Evolutionary conservation across 1,140 invertebrate species (phyloP), one percentile per base, ranked within the genome.

Genomic region (Holotrichia oblita): DNA sequence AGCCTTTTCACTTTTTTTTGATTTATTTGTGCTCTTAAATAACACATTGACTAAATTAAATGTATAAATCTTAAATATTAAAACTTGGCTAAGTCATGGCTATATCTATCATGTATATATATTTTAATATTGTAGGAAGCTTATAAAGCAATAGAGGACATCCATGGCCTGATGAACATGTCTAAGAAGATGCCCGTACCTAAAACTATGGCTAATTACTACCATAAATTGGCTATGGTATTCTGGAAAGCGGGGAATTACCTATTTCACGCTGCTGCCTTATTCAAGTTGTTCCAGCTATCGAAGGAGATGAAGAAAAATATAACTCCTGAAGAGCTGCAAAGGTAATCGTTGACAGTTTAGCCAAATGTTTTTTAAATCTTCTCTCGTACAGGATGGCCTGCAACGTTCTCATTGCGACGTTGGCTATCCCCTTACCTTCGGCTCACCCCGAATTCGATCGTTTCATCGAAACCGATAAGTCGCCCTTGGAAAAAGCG

Each of bases 221-320:
- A 98, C 85, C 96, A 98, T 82, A 99, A 99, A 86, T 87, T 99
- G 14, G 96, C 98, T 0, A 93, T 99, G 86, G 98, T 99, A 0
- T 99, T 99, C 87, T 99, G 97, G 94, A 99, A 99, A 87, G 97
- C 98, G 48, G 98, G 97, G 0, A 99, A 99, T 87, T 95, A 96
- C 81, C 88, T 99, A 14, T 99, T 99, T 90, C 99, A 99, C 88
- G 98, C 99, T 0, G 97, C 97, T 7, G 98, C 99, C 3, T 87
- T 99, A 3, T 93, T 99, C 44, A 98, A 98, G 83, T 90, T 99
- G 0, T 96, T 98, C 87, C 95, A 97, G 85, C 88, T 99, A 41
- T 97, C 94, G 4, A 93, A 96, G 75, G 98, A 99, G 84, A 95
- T 99, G 91, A 98, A 98, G 86, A 99, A 99, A 87, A 99, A 98